phyloP scores from a whole-genome alignment of 1,140 invertebrate genomes.

The Rhagoletis pomonella region DNA sequence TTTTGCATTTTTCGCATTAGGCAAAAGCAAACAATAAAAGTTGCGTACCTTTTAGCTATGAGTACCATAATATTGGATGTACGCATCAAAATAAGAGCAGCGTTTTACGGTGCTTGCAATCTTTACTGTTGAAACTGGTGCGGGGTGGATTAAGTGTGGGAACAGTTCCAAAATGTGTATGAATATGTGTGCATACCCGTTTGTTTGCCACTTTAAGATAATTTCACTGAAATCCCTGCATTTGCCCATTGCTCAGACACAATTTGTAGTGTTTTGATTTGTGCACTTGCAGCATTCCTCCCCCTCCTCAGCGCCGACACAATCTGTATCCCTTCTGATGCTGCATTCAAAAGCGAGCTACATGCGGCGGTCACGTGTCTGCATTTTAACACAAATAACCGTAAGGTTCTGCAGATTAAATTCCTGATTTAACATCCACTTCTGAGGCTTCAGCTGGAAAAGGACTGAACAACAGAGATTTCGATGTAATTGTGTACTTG shows the following conservation, averaged over 20 bases:
- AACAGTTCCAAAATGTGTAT: not conserved
- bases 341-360: not conserved
- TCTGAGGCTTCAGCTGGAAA: not conserved
- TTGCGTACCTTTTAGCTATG: not conserved
- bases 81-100: too few species aligned
- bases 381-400: conserved; percentile 62
- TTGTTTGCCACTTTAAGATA: conserved; percentile 37
- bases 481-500: conserved; percentile 2
- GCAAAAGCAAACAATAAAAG: conserved; percentile 25
- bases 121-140: not conserved
- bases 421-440: conserved; percentile 57
- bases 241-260: conserved; percentile 4
- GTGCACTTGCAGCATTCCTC: conserved; percentile 37
- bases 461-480: conserved; percentile 27
- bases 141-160: not conserved
- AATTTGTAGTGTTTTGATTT: conserved; percentile 50
- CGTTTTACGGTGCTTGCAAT: not conserved
- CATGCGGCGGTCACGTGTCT: conserved; percentile 65
- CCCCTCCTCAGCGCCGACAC: not conserved
- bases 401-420: conserved; percentile 72
- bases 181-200: not conserved
- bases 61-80: too few species aligned
- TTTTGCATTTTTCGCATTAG: conserved; percentile 32
- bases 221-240: conserved; percentile 32
- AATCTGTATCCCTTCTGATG: not conserved